phyloP scores from a whole-genome alignment of 2,888 invertebrate species.

The Drosophila fulvimacula region DNA sequence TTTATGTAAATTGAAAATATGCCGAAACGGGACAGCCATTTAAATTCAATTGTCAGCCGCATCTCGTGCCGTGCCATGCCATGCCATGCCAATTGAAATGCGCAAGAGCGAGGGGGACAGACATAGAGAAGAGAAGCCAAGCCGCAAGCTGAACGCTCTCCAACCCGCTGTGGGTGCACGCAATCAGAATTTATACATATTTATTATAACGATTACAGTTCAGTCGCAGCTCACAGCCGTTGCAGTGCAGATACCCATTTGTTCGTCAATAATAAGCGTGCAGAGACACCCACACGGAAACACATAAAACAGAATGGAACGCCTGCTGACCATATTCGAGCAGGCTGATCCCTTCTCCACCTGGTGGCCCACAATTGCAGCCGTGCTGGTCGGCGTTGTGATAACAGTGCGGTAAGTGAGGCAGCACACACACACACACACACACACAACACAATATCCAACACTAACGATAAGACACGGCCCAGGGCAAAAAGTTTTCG shows the following conservation, averaged over 20 bases:
- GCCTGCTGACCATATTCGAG: slow-evolving; percentile 81
- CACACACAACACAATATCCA: slow-evolving; percentile 47
- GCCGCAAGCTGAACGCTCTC: slow-evolving; percentile 8
- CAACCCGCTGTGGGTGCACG: slow-evolving; percentile 27
- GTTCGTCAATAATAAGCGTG: slow-evolving; percentile 53
- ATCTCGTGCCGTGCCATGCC: slow-evolving; percentile 35
- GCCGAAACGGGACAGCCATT: slow-evolving; percentile 67
- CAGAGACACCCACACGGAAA: background rate
- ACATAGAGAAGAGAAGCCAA: background rate
- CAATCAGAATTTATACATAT: slow-evolving; percentile 63
- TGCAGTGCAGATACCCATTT: slow-evolving; percentile 46
- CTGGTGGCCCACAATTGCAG: slow-evolving; percentile 87
- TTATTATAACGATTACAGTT: slow-evolving; percentile 65
- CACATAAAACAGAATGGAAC: slow-evolving; percentile 72
- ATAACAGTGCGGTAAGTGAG: slow-evolving; percentile 86
- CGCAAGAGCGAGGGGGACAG: slow-evolving; percentile 8
- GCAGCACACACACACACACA: slow-evolving; percentile 32
- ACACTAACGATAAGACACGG: slow-evolving; percentile 48
- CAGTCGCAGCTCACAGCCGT: slow-evolving; percentile 53
- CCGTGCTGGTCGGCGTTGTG: slow-evolving; percentile 85
- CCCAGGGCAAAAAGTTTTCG: slow-evolving; percentile 58
- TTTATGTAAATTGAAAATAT: slow-evolving; percentile 80
- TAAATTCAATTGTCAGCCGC: slow-evolving; percentile 79
- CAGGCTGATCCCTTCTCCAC: slow-evolving; percentile 84
- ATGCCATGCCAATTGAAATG: no score